Conservation (phyloP, 2,797 vertebrate species). For the Champsocephalus gunnari region DNA sequence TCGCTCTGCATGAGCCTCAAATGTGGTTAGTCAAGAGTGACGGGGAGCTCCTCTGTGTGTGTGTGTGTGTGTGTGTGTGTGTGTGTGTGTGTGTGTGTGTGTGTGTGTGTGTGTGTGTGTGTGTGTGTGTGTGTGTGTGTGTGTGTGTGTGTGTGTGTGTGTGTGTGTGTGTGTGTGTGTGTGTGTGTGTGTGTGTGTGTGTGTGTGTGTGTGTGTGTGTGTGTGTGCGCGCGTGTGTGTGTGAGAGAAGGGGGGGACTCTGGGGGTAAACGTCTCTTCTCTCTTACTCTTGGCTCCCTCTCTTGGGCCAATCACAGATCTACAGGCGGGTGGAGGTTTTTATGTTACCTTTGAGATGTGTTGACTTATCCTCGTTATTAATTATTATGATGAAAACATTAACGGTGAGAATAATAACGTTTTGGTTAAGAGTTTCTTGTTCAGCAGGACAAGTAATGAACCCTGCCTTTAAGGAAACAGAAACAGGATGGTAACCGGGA, state of each 20-base stretch:
- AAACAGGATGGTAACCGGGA: neutral
- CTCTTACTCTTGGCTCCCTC: conserved; percentile 27
- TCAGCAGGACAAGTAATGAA: neutral
- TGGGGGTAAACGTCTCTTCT: neutral
- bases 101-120: conserved; percentile 7
- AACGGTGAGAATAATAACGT: too few species aligned
- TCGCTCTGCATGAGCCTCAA: conserved; percentile 65
- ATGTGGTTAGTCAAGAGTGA: conserved; percentile 22
- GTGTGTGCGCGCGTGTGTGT: neutral
- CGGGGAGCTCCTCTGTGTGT: too few species aligned
- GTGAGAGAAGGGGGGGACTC: neutral
- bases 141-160: neutral
- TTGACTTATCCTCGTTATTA: neutral
- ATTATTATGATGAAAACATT: too few species aligned
- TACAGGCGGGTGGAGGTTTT: neutral
- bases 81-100: conserved; percentile 6
- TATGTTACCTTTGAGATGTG: neutral
- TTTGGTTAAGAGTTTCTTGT: too few species aligned
- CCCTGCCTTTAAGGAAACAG: neutral
- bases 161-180: conserved; percentile 5
- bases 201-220: conserved; percentile 10
- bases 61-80: conserved; percentile 6
- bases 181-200: too few species aligned
- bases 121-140: neutral
- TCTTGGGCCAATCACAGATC: conserved; percentile 12